Percentiles rank a stretch among this genome's conserved stretches.
Evolutionary conservation across 2,888 invertebrate species (phyloP).

Genomic region (Eupithecia dodoneata): DNA sequence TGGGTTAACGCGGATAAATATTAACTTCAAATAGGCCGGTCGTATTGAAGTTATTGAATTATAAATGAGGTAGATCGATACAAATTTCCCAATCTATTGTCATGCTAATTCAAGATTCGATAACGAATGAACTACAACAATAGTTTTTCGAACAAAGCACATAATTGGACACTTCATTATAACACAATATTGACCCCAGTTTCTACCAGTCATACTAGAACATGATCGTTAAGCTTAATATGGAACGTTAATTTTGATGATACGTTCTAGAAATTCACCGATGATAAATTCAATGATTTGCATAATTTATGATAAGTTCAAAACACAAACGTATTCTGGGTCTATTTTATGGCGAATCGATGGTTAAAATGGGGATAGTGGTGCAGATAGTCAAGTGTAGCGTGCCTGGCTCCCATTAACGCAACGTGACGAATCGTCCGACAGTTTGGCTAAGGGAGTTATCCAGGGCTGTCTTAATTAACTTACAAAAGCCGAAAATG

Average conservation of each 20-base stretch:
- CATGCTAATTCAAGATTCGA: conserved; percentile 5
- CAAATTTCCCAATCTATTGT: conserved; percentile 19
- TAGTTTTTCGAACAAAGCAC: conserved; percentile 24
- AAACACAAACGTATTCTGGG: conserved; percentile 30
- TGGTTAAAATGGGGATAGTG: conserved; percentile 61
- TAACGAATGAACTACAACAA: conserved; percentile 22
- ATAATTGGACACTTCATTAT: background rate
- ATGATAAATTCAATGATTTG: conserved; percentile 28
- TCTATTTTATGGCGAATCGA: conserved; percentile 57
- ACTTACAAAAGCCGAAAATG: conserved; percentile 35
- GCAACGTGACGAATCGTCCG: conserved; percentile 82
- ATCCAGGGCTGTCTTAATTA: conserved; percentile 46
- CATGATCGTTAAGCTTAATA: background rate
- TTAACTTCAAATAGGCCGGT: conserved; percentile 7
- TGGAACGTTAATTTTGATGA: conserved; percentile 12
- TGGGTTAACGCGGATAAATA: conserved; percentile 19
- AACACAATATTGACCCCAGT: conserved; percentile 3
- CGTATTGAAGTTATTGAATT: conserved; percentile 16
- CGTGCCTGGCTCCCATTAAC: conserved; percentile 80
- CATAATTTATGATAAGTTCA: conserved; percentile 29
- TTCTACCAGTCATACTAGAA: background rate
- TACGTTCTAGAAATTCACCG: conserved; percentile 9
- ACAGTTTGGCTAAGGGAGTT: conserved; percentile 51
- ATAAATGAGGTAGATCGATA: conserved; percentile 19
- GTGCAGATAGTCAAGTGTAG: conserved; percentile 78